Evolutionary conservation across 1,140 invertebrate genomes (phyloP), one percentile per base, ranked within the genome.

Genomic region (Daktulosphaira vitifoliae): DNA sequence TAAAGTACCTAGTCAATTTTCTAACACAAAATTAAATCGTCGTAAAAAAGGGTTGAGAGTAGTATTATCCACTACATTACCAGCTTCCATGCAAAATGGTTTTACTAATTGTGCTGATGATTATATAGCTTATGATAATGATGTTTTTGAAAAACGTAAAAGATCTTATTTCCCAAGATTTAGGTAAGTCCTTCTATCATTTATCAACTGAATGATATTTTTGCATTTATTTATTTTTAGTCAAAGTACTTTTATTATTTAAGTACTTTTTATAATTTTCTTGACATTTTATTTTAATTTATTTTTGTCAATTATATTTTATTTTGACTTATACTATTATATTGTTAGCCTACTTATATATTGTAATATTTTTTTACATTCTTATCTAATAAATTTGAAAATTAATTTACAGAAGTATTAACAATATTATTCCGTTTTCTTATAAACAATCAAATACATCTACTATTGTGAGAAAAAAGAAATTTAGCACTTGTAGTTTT

Each of bases 1-100:
- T 23, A 96, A 96, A 77, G 74, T 95, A 65, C 90, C 91, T 0
- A 81, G 86, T 3, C 76, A 46, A 33, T 62, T 62, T 62, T 46
- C 56, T 15, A 62, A 62, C 9, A 62, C 38, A 15, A 33, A n/a
- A 20, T 62, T 62, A 20, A 48, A 46, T 8, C 42, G 42, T 20
- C 56, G n/a, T 13, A 48, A 33, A 22, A 46, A n/a, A 18, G 56
- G 42, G 11, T 33, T 62, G 15, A 62, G 5, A 59, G 39, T 46
- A 8, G 26, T 62, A 1, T 48, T 42, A 46, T 62, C 56, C 7
- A 48, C 13, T 7, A 48, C 8, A 5, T 48, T 48, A 33, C 3
- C 42, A 22, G 42, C 56, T 62, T 62, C 56, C 8, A 33, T 62
- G 18, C 25, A 38, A 62, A 48, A 15, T 1, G 29, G 18, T 8